Evolutionary conservation across 2,797 vertebrate genomes (phyloP).

Genomic region (Danio albolineatus): DNA sequence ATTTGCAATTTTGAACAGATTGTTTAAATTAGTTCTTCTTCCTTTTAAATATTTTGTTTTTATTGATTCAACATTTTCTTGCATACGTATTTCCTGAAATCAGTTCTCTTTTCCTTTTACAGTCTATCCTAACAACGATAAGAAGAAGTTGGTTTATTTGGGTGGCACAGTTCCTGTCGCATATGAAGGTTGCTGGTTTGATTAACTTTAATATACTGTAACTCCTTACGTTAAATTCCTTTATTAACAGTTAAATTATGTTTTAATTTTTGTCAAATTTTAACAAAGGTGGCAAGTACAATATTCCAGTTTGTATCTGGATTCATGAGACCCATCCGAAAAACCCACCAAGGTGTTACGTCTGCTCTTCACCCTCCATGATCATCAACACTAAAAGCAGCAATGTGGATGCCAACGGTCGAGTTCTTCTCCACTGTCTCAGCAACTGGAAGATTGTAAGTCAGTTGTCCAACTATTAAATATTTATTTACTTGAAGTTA

Average conservation of each 20-base stretch:
- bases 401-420: conserved; percentile 70
- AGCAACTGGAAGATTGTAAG: conserved; percentile 75
- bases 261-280: conserved; percentile 25
- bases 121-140: conserved; percentile 75
- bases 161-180: conserved; percentile 74
- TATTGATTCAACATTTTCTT: background rate
- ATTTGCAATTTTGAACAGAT: too few species aligned
- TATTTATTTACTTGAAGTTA: background rate
- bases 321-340: conserved; percentile 77
- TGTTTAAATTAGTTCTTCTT: too few species aligned
- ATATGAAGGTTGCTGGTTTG: conserved; percentile 69
- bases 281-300: conserved; percentile 72
- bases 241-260: background rate
- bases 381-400: conserved; percentile 74
- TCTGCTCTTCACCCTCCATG: conserved; percentile 74
- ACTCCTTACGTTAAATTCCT: background rate
- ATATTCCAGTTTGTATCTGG: conserved; percentile 81
- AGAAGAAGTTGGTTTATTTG: conserved; percentile 74
- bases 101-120: conserved; percentile 16
- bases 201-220: background rate
- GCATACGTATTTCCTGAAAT: background rate
- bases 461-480: background rate
- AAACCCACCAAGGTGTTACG: conserved; percentile 73
- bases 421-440: conserved; percentile 68
- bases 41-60: too few species aligned